Evolutionary conservation across 2,888 invertebrate genomes (phyloP), one percentile per base, ranked within the genome.

Genomic region (Lingula anatina): DNA sequence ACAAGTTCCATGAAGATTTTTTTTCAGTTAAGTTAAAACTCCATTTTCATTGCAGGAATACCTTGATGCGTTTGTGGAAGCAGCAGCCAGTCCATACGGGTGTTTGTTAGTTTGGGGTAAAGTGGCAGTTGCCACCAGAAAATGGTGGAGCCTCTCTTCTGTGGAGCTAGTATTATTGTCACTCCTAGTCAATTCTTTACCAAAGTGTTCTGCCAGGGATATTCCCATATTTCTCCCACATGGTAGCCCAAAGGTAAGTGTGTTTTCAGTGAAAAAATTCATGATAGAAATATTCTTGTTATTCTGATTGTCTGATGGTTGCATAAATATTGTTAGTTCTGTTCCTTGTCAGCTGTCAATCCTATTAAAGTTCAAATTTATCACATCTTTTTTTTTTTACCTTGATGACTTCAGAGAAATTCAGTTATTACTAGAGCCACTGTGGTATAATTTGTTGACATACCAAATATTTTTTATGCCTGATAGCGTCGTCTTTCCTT

Each of bases 161-260:
- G 81, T 85, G 47, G 94, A 94, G 77, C 84, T 89, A 23, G 85
- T 89, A 60, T 79, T 94, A 1, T 78, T 95, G 46, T 62, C 67
- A 3, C 50, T 68, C 44, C 61, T 75, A 38, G 50, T 75, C 3
- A 53, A 62, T 77, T 86, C 47, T 78, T 85, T 57, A 77, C 87
- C 86, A 83, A 66, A 85, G 82, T 65, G 84, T 12, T 83, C 87
- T 1, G 83, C 88, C 9, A 83, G 87, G 60, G 94, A 94, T 73
- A 83, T 90, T 38, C 89, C 92, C 0, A 86, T 94, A 2, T 94
- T 88, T 78, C 79, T 95, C 53, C 92, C 93, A 0, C 84, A 86
- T 50, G 89, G 86, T 77, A 93, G 91, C 73, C 90, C 93, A 46
- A 87, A 85, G 73, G 92, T 90, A 78, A 78, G 62, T 53, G 9